Conservation (phyloP, 2,113 vertebrate species). For the Carassius auratus region DNA sequence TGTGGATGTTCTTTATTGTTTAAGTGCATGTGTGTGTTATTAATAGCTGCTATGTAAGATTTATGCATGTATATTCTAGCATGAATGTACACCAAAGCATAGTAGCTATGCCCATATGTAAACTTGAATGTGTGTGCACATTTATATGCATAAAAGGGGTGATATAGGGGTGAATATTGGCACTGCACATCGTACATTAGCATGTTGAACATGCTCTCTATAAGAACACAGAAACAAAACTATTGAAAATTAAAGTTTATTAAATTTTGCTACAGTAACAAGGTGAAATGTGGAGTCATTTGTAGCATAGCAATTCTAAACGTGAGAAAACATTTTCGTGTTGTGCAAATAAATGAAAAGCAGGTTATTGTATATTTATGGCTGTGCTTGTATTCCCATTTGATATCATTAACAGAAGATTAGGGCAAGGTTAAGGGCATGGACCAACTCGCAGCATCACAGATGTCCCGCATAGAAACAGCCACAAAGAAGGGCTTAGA, state of each 20-base stretch:
- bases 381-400: background rate
- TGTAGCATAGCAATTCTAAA: background rate
- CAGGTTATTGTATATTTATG: background rate
- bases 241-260: background rate
- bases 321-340: background rate
- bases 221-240: background rate
- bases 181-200: background rate
- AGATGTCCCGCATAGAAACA: no score
- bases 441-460: no score
- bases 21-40: conserved; percentile 37
- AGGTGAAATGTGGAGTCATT: background rate
- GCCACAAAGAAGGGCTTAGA: no score
- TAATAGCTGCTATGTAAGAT: conserved; percentile 40
- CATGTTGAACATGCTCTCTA: background rate
- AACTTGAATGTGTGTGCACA: background rate
- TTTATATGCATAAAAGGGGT: background rate
- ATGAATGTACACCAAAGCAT: background rate
- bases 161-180: background rate
- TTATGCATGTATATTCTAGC: background rate
- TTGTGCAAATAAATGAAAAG: background rate
- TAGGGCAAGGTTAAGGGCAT: background rate
- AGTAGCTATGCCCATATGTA: background rate
- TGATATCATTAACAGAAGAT: background rate
- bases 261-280: background rate
- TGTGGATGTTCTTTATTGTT: conserved; percentile 67